phyloP scores from a whole-genome alignment of 2,888 invertebrate species.

The Endomychus coccineus region DNA sequence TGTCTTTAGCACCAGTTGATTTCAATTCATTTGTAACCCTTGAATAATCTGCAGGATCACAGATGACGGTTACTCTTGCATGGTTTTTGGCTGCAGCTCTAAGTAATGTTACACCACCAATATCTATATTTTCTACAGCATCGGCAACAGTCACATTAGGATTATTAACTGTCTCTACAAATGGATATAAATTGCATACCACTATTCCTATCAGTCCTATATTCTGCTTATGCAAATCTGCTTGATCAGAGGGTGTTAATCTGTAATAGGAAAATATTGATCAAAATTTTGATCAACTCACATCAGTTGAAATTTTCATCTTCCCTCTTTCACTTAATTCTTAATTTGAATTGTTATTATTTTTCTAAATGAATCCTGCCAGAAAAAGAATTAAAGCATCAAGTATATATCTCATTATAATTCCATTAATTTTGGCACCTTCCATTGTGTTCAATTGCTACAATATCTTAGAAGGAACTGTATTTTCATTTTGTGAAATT shows the following conservation, averaged over 20 bases:
- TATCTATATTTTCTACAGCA: conserved; percentile 95
- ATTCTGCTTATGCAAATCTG: conserved; percentile 72
- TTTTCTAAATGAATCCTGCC: too few species aligned
- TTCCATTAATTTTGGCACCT: too few species aligned
- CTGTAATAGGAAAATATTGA: conserved; percentile 50
- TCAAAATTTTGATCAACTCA: too few species aligned
- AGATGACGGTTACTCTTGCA: conserved; percentile 85
- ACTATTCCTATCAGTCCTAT: conserved; percentile 80
- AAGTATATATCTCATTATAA: too few species aligned
- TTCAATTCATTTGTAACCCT: conserved; percentile 67
- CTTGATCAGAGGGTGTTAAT: conserved; percentile 65
- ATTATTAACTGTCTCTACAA: conserved; percentile 78
- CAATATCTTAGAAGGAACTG: too few species aligned
- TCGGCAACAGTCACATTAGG: conserved; percentile 73
- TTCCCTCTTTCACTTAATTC: too few species aligned
- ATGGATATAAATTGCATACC: conserved; percentile 95
- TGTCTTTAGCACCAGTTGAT: conserved; percentile 56
- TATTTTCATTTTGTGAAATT: too few species aligned
- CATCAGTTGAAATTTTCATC: too few species aligned
- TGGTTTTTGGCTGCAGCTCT: conserved; percentile 98
- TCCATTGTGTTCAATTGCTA: too few species aligned
- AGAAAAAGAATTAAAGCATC: too few species aligned
- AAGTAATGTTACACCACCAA: conserved; percentile 90
- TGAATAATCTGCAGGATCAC: conserved; percentile 84
- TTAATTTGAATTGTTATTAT: too few species aligned